Percentiles rank a stretch among this genome's conserved stretches.
Conservation (phyloP, 2,888 invertebrate species). For the Pristionchus arcanus region DNA sequence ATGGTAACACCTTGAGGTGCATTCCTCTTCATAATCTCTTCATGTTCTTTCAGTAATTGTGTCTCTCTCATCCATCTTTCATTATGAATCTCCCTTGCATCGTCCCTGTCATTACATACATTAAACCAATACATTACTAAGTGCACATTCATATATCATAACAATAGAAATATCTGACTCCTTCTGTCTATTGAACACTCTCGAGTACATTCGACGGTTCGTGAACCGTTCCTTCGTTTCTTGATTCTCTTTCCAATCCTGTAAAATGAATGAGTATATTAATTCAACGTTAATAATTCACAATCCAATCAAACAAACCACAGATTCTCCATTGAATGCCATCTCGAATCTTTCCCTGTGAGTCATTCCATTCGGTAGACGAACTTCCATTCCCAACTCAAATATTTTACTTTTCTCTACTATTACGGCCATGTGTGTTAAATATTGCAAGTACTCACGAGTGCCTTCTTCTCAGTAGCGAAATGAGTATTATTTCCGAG, state of each 20-base stretch:
- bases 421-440: too few relatives aligned
- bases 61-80: too few relatives aligned
- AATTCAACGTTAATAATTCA: too few relatives aligned
- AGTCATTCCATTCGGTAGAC: slow-evolving; percentile 23
- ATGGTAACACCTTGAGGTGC: background rate
- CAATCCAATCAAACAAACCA: background rate
- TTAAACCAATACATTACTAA: too few relatives aligned
- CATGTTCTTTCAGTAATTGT: background rate
- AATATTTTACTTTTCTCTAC: background rate
- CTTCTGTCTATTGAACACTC: background rate
- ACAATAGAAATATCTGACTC: background rate
- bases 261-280: too few relatives aligned
- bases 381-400: slow-evolving; percentile 3
- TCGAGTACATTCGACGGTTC: background rate
- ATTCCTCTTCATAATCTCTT: background rate
- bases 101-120: background rate
- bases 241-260: background rate
- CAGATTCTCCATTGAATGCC: background rate
- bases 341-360: slow-evolving; percentile 21
- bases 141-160: too few relatives aligned
- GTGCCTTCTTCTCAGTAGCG: background rate
- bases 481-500: slow-evolving; percentile 34
- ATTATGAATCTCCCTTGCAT: background rate
- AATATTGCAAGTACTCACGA: background rate
- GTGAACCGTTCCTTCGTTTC: background rate